Evolutionary conservation across 2,113 vertebrate species (phyloP), one percentile per base, ranked within the genome.

Genomic region (Zosterops japonicus): DNA sequence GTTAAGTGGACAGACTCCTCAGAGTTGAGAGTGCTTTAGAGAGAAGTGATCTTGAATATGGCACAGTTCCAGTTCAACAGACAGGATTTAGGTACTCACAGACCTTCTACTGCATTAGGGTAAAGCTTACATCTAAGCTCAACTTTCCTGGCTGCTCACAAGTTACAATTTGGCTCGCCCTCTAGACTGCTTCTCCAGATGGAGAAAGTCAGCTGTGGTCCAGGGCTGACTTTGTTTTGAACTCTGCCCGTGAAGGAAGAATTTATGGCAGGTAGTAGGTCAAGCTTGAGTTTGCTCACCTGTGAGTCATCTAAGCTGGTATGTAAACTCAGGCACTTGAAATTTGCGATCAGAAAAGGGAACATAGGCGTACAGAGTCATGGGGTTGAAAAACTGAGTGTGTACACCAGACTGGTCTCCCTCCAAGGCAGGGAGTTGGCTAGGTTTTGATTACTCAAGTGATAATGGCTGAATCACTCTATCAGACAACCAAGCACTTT

Each of bases 391-490:
- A 87, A 94, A 2, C 29, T 20, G 53, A 65, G 46, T 47, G 13
- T 59, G 36, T 63, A 41, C n/a, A 78, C 47, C 56, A 74, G 56
- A 13, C 35, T 77, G 68, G 22, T 71, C 2, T 75, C 68, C 60
- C 49, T 93, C 63, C 72, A 61, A 83, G 49, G 52, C 1, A 70
- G 46, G 68, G 70, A 90, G 50, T 68, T 85, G 71, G 44, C 76
- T 88, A 46, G 33, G 33, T 71, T 95, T 94, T 83, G 85, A 81
- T 94, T 95, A 78, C 36, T 88, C 60, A 86, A 63, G 76, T 94
- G 83, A 88, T 90, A 92, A 90, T 74, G 92, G 35, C 79, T 96
- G 93, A 87, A 90, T 93, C 92, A 83, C 64, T 85, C 56, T 77
- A 85, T 88, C 71, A 95, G 64, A 83, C 68, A 90, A 93, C 27